phyloP scores from a whole-genome alignment of 2,888 invertebrate species.

The Monochamus alternatus region DNA sequence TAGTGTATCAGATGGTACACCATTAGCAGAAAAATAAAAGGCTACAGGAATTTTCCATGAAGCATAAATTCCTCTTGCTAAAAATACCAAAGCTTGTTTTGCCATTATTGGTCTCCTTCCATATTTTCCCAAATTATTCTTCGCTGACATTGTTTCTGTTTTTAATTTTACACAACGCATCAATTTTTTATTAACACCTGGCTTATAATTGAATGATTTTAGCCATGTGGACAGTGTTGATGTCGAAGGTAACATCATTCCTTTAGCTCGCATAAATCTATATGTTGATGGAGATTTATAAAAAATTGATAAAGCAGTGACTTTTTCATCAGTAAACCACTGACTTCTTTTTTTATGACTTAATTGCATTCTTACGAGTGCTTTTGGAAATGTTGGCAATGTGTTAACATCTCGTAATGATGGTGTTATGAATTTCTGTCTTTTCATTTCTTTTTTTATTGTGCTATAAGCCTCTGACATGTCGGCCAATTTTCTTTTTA shows the following conservation, averaged over 20 bases:
- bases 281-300: constrained; percentile 59
- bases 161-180: constrained; percentile 9
- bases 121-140: constrained; percentile 34
- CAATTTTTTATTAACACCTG: constrained; percentile 20
- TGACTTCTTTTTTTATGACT: constrained; percentile 48
- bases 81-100: constrained; percentile 45
- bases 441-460: not conserved
- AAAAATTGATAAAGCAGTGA: constrained; percentile 56
- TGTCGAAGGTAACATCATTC: constrained; percentile 50
- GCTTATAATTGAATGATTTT: not conserved
- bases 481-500: not conserved
- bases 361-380: constrained; percentile 44
- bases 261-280: constrained; percentile 48
- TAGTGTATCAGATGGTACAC: constrained; percentile 30
- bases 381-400: constrained; percentile 5
- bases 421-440: not conserved
- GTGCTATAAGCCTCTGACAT: constrained; percentile 41
- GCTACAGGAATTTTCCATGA: constrained; percentile 51
- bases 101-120: constrained; percentile 36
- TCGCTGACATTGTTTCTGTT: constrained; percentile 49
- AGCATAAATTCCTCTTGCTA: constrained; percentile 39
- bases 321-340: constrained; percentile 56
- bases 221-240: constrained; percentile 10
- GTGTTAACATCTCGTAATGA: not conserved
- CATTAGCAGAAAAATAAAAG: constrained; percentile 44